Percentiles rank a stretch among this genome's conserved stretches.
Evolutionary conservation across 2,888 invertebrate genomes (phyloP).

Genomic region (Rhamphomyia laevipes): DNA sequence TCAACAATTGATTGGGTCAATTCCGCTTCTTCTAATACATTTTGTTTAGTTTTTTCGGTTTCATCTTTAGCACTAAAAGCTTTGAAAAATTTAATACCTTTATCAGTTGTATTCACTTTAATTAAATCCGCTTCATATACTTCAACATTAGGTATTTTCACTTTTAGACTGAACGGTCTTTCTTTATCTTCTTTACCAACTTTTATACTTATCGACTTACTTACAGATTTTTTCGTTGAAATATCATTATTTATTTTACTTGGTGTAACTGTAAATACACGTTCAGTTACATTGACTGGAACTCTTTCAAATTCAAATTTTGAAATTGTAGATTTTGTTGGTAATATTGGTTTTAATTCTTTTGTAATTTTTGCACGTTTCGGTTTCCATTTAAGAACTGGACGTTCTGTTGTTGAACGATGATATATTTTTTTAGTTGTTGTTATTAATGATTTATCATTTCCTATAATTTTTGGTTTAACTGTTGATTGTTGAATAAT

Average conservation of each 20-base stretch:
- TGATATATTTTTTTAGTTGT: too few species aligned
- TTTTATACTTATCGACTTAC: slow-evolving; percentile 43
- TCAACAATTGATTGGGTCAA: slow-evolving; percentile 33
- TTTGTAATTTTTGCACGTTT: slow-evolving; percentile 16
- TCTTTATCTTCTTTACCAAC: slow-evolving; percentile 37
- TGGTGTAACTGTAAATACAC: slow-evolving; percentile 15
- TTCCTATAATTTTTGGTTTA: background rate
- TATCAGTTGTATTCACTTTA: slow-evolving; percentile 11
- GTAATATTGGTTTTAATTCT: slow-evolving; percentile 14
- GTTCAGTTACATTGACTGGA: slow-evolving; percentile 11
- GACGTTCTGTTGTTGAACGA: slow-evolving; percentile 23
- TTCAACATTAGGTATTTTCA: slow-evolving; percentile 14
- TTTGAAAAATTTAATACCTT: slow-evolving; percentile 19
- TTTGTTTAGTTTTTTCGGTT: slow-evolving; percentile 25
- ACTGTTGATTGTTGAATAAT: background rate
- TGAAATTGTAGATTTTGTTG: slow-evolving; percentile 10
- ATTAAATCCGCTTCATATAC: slow-evolving; percentile 14
- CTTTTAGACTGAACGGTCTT: slow-evolving; percentile 21
- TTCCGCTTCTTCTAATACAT: slow-evolving; percentile 19
- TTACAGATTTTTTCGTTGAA: slow-evolving; percentile 39
- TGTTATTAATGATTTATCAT: too few species aligned
- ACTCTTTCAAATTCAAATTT: slow-evolving; percentile 13
- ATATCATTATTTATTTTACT: slow-evolving; percentile 13
- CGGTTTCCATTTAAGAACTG: slow-evolving; percentile 32
- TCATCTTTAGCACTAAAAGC: slow-evolving; percentile 19